Conservation (phyloP, 2,888 invertebrate species). For the Eristalis pertinax region DNA sequence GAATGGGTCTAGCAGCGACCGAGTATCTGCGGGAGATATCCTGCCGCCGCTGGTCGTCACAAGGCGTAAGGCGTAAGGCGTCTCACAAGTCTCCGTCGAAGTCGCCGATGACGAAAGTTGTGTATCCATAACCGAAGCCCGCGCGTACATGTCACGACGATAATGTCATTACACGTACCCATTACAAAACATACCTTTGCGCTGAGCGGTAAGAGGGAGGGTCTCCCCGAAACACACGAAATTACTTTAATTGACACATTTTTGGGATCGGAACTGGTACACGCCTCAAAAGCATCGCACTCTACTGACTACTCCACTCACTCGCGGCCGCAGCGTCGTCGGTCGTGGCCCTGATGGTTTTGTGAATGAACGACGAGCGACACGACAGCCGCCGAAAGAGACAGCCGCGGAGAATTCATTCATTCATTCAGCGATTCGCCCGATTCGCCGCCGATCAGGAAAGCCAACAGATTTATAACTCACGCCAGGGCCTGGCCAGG, state of each 20-base stretch:
- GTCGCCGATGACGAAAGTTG: not conserved
- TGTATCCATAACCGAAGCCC: slow-evolving; percentile 16
- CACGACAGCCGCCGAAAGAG: not conserved
- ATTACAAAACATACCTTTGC: slow-evolving; percentile 11
- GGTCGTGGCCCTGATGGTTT: slow-evolving; percentile 34
- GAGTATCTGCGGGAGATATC: slow-evolving; percentile 67
- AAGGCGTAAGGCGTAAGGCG: not conserved
- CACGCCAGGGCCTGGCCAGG: slow-evolving; percentile 50
- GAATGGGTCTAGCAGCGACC: slow-evolving; percentile 31
- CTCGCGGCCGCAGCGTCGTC: too few species aligned
- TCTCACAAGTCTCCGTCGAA: not conserved
- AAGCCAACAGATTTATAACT: slow-evolving; percentile 72
- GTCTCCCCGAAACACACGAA: slow-evolving; percentile 8
- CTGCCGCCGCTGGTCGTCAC: slow-evolving; percentile 43
- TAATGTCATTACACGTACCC: slow-evolving; percentile 30
- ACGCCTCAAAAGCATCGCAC: slow-evolving; percentile 58
- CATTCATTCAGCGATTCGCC: slow-evolving; percentile 38
- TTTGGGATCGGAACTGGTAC: slow-evolving; percentile 70
- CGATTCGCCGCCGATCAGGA: slow-evolving; percentile 36
- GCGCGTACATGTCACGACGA: slow-evolving; percentile 54
- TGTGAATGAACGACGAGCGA: slow-evolving; percentile 50
- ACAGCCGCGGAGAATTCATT: slow-evolving; percentile 41
- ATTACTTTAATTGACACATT: slow-evolving; percentile 72
- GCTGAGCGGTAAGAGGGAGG: not conserved
- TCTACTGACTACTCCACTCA: slow-evolving; percentile 1